These are phyloP conservation scores for Dasyurus viverrinus DNA, from an alignment of 2,113 vertebrate species.

Conservation along the genomic window DNA sequence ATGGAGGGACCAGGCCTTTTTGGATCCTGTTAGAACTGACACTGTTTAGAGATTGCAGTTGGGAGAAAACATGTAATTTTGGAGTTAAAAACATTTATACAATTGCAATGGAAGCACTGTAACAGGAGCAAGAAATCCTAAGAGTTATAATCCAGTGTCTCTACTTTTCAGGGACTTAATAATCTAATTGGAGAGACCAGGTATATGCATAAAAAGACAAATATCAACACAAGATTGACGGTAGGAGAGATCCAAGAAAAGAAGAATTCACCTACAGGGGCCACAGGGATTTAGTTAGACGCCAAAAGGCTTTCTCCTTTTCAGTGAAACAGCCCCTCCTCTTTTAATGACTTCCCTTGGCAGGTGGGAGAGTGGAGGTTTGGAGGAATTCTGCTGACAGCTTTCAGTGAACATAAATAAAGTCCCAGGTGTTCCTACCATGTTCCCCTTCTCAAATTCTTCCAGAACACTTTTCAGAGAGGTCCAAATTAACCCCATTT, in stretches of 20 bases:
- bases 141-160: not conserved
- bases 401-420: slow-evolving; percentile 61
- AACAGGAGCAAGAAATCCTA: not conserved
- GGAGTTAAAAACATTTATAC: not conserved
- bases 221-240: slow-evolving; percentile 27
- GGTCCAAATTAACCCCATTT: not conserved
- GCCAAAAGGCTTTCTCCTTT: slow-evolving; percentile 47
- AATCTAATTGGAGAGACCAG: not conserved
- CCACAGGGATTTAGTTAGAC: slow-evolving; percentile 49
- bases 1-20: not conserved
- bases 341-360: slow-evolving; percentile 64
- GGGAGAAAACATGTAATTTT: not conserved
- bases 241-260: slow-evolving; percentile 45
- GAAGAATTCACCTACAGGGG: slow-evolving; percentile 43
- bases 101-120: not conserved
- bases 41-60: not conserved
- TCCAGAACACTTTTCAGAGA: slow-evolving; percentile 21
- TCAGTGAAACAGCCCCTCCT: not conserved
- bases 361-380: slow-evolving; percentile 52
- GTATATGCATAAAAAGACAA: slow-evolving; percentile 27
- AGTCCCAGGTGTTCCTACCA: slow-evolving; percentile 48
- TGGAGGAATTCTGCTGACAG: slow-evolving; percentile 58
- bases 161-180: not conserved
- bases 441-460: not conserved
- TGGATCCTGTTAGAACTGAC: not conserved